Evolutionary conservation across 2,888 invertebrate genomes (phyloP), one percentile per base, ranked within the genome.

Genomic region (Netelia fuscicornis): DNA sequence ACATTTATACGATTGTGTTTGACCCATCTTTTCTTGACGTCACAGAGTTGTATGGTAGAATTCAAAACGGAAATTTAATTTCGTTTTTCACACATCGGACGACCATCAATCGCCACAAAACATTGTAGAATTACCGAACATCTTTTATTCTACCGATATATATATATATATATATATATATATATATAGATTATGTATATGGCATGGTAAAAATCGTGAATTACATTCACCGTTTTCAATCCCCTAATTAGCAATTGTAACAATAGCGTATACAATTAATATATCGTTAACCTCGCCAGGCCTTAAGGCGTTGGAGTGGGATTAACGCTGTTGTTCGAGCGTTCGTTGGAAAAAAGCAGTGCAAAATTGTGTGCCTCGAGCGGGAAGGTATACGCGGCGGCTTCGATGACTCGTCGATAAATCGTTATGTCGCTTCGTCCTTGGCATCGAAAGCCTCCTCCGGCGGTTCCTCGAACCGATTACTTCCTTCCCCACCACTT

Each of bases 121-220:
- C 44, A 78, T 77, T 70, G 70, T 70, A 44, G 70, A 81, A 75
- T 75, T 30, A 60, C 52, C 25, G 70, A 81, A 85, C 65, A 58
- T 82, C 76, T 67, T 85, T 85, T 78, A 85, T 85, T 82, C 23
- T 13, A 82, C 54, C 76, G 79, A 76, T 81, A 67, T 80, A 72
- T 76, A 76, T 76, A 85, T 79, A 20, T 20, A 20, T 20, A 20
- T 20, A 20, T 20, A 20, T 20, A 20, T 20, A 20, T 20, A 20
- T 20, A 20, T 20, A 20, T 20, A 20, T 20, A 20, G 20, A 20
- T 20, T 20, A 20, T 60, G 82, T 74, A 81, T 79, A 85, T 82
- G 82, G 85, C 85, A 54, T 76, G 44, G 56, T 67, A 37, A 76
- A 62, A 79, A 76, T 60, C 65, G 60, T 65, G 54, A 76, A 82